Percentiles rank a stretch among this genome's conserved stretches.
Conservation (phyloP, 2,888 invertebrate species). For the Thereva unica region DNA sequence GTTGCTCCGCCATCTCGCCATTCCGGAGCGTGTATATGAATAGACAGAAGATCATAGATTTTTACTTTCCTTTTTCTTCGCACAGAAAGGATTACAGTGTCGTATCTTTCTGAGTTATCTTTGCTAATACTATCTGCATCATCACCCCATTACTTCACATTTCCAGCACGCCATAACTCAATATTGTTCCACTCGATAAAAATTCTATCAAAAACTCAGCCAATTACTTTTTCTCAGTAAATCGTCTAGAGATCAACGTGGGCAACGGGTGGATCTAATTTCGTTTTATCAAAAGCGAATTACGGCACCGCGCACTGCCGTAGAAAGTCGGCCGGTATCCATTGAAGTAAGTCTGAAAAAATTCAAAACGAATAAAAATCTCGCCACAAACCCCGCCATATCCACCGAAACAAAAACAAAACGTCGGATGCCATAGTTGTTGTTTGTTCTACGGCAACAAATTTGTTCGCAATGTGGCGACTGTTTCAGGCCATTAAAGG, state of each 20-base stretch:
- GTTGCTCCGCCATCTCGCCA: too few species aligned
- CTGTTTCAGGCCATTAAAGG: conserved; percentile 47
- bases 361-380: conserved; percentile 18
- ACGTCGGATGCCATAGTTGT: not conserved
- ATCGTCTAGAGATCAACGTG: not conserved
- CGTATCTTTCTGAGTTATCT: too few species aligned
- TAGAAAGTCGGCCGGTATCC: conserved; percentile 13
- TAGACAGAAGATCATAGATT: too few species aligned
- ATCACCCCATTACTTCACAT: not conserved
- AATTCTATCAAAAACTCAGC: conserved; percentile 30
- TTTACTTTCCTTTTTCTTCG: too few species aligned
- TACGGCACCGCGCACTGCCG: conserved; percentile 8
- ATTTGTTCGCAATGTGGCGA: conserved; percentile 55
- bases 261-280: conserved; percentile 12
- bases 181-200: conserved; percentile 21
- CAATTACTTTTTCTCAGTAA: conserved; percentile 33
- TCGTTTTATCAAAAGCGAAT: conserved; percentile 19
- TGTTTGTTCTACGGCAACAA: conserved; percentile 47
- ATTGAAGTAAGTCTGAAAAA: conserved; percentile 13
- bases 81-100: too few species aligned
- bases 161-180: not conserved
- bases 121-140: too few species aligned
- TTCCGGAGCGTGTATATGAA: too few species aligned
- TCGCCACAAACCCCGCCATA: not conserved
- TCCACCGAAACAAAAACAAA: not conserved